Evolutionary conservation across 2,113 vertebrate genomes (phyloP).

Genomic region (Todiramphus chloris): DNA sequence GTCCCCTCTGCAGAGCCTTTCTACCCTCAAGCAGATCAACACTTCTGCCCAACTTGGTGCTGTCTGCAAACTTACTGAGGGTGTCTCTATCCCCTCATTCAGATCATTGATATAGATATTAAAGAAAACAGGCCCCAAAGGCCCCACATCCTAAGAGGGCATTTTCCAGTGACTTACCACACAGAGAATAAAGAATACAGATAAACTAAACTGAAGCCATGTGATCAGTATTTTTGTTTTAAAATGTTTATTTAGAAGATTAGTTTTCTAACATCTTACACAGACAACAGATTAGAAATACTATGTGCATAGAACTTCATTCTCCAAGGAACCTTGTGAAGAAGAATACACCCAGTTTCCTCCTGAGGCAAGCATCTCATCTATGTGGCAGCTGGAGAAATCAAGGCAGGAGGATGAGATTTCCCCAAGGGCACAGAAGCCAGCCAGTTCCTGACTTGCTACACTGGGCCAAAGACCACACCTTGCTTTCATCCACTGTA

Average conservation of each 20-base stretch:
- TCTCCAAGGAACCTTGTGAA: background rate
- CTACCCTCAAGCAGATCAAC: background rate
- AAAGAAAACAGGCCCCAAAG: background rate
- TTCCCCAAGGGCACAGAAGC: constrained; percentile 33
- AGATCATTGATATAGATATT: background rate
- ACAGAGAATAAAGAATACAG: background rate
- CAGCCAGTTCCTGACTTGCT: constrained; percentile 30
- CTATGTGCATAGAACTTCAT: rapidly evolving
- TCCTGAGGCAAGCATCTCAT: background rate
- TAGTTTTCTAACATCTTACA: background rate
- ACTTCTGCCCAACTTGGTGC: too few relatives aligned
- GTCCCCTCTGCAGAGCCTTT: background rate
- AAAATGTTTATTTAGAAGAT: background rate
- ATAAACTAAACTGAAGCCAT: background rate
- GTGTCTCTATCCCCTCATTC: background rate
- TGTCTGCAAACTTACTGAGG: background rate
- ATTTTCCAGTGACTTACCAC: background rate
- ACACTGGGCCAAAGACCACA: background rate
- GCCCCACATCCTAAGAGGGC: background rate
- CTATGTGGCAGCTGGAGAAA: background rate
- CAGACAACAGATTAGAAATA: background rate
- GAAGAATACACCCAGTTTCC: rapidly evolving
- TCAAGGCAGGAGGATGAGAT: background rate
- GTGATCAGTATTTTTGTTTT: background rate
- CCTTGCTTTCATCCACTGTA: constrained; percentile 56